Evolutionary conservation across 2,113 vertebrate species (phyloP).

Genomic region (Glaucomys volans): DNA sequence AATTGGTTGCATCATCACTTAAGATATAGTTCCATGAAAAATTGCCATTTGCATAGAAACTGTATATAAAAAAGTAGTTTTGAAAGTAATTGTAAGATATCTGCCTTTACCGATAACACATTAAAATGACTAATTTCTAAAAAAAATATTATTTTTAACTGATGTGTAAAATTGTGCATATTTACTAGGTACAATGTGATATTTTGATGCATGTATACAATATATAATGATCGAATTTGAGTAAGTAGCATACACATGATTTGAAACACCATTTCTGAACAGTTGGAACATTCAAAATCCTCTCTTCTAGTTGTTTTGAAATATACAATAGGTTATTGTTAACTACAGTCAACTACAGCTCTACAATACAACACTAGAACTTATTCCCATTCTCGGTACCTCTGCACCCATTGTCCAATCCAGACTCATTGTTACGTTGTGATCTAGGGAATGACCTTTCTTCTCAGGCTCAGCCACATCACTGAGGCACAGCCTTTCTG

Average conservation of each 20-base stretch:
- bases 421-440: not conserved
- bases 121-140: not conserved
- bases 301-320: not conserved
- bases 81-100: slow-evolving; percentile 1
- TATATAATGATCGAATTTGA: not conserved
- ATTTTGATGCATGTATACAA: not conserved
- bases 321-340: not conserved
- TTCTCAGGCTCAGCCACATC: not conserved
- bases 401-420: not conserved
- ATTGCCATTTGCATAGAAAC: not conserved
- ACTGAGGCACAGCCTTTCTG: not conserved
- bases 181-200: not conserved
- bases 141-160: not conserved
- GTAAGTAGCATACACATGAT: not conserved
- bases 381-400: not conserved
- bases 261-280: not conserved
- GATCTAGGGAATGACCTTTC: not conserved
- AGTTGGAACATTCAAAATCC: not conserved
- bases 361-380: not conserved
- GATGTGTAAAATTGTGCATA: not conserved
- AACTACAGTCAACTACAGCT: not conserved
- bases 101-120: not conserved
- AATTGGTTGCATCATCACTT: not conserved
- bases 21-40: not conserved
- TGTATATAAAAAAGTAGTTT: no score